Base-by-base conservation (phyloP, 2,797 vertebrate genomes). In the Salmo trutta region DNA sequence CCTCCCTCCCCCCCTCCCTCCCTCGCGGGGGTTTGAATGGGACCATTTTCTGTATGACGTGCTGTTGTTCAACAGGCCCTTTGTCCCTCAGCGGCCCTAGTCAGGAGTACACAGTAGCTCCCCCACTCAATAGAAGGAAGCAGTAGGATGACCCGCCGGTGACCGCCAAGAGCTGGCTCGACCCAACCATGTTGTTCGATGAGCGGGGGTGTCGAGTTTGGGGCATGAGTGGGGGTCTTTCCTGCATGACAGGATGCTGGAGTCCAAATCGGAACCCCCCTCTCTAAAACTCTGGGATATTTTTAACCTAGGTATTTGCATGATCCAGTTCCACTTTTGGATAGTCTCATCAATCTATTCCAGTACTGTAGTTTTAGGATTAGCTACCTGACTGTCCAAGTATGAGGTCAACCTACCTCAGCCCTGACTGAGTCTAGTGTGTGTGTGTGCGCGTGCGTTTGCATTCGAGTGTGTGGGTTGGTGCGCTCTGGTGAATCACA, bases 81-180 rank as follows among this genome's bases (percentile, higher is more conserved):
- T 74, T 82, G 73, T 76, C 69, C 71, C 59, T 17, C 47, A 71
- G 24, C 16, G 19, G 65, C 10, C 56, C 17, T 27, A 56, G 15
- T 29, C 3, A 36, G 16, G 31, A 14, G 29, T 69, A 36, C 27
- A 36, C 33, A 36, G 33, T 36, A 41, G 51, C 74, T 77, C 67
- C 36, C 71, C 69, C 56, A 64, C 65, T 88, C 77, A 84, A 87
- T 86, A 33, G 81, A 65, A 88, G 87, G 84, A 87, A 86, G 71
- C 75, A 29, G 77, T 79, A 54, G 29, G 24, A 12, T 84, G 81
- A 80, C 80, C 83, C 29, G 19, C 29, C 15, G n/a, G 52, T 78
- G 80, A 79, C 81, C 67, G 56, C 54, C 10, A 62, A 62, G 59
- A 8, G 53, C 59, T 70, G 16, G 71, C 24, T 59, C 5, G 53